phyloP scores from a whole-genome alignment of 2,888 invertebrate species.

The Macaria liturata region DNA sequence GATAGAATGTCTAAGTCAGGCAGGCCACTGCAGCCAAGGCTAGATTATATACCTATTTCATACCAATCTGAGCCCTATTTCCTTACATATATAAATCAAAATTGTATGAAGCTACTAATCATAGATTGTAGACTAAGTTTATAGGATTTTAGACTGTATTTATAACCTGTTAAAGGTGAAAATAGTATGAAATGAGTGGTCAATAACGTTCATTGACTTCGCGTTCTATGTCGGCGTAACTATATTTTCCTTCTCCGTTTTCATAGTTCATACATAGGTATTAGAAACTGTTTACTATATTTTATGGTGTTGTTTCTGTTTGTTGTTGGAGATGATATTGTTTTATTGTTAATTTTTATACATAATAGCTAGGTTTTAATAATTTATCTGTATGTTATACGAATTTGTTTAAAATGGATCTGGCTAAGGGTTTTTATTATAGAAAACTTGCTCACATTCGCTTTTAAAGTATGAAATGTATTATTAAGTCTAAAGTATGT shows the following conservation, averaged over 20 bases:
- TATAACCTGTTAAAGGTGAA: conserved; percentile 35
- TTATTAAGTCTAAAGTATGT: too few species aligned
- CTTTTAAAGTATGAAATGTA: too few species aligned
- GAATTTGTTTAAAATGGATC: too few species aligned
- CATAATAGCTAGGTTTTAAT: too few species aligned
- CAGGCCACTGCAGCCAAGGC: conserved; percentile 83
- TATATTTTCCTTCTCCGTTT: conserved; percentile 83
- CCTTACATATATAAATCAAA: conserved; percentile 5
- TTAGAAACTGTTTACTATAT: conserved; percentile 74
- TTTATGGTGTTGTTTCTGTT: conserved; percentile 38
- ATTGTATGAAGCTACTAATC: too few species aligned
- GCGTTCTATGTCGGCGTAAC: conserved; percentile 71
- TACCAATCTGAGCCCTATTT: conserved; percentile 52
- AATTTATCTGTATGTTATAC: too few species aligned
- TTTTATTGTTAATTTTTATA: background rate
- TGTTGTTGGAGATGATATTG: background rate
- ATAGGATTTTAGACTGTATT: too few species aligned
- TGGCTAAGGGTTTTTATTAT: too few species aligned
- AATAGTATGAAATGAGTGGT: conserved; percentile 47
- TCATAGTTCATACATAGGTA: conserved; percentile 69
- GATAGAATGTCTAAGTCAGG: conserved; percentile 84
- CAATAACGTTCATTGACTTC: conserved; percentile 83
- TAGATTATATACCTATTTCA: conserved; percentile 59
- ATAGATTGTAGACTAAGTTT: too few species aligned
- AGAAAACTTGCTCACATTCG: too few species aligned